Percentiles rank a stretch among this genome's conserved stretches.
phyloP scores from a whole-genome alignment of 2,888 invertebrate species.

The Sinhomidia bicolor region DNA sequence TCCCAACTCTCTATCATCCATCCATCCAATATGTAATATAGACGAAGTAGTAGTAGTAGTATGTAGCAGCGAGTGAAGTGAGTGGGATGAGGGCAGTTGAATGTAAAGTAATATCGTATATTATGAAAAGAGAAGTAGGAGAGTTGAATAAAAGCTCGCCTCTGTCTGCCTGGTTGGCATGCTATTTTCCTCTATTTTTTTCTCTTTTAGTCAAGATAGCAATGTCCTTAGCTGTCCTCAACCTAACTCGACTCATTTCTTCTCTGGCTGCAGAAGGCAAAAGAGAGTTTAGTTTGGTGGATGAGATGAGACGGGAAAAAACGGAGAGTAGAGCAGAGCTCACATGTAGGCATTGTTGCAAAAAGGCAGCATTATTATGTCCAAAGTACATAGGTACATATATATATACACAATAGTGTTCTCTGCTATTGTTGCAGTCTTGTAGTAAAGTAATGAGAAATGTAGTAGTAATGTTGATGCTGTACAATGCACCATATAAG shows the following conservation, averaged over 20 bases:
- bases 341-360: background rate
- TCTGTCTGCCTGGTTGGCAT: background rate
- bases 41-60: background rate
- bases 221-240: slow-evolving; percentile 72
- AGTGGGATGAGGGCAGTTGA: background rate
- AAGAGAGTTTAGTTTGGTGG: background rate
- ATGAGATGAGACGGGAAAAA: background rate
- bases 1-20: background rate
- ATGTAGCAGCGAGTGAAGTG: too few relatives aligned
- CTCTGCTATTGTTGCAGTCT: too few relatives aligned
- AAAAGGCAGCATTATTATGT: background rate
- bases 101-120: slow-evolving; percentile 23
- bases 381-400: too few relatives aligned
- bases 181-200: background rate
- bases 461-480: background rate
- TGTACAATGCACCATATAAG: background rate
- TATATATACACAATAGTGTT: too few relatives aligned
- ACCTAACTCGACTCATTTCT: slow-evolving; percentile 61
- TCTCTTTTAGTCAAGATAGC: slow-evolving; percentile 46
- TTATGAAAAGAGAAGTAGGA: background rate
- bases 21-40: background rate
- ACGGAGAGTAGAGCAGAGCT: background rate
- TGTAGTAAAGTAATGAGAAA: too few relatives aligned
- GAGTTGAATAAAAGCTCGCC: background rate
- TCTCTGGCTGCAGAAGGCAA: background rate